Evolutionary conservation across 2,888 invertebrate genomes (phyloP), one percentile per base, ranked within the genome.

Genomic region (Tanytarsus gracilentus): DNA sequence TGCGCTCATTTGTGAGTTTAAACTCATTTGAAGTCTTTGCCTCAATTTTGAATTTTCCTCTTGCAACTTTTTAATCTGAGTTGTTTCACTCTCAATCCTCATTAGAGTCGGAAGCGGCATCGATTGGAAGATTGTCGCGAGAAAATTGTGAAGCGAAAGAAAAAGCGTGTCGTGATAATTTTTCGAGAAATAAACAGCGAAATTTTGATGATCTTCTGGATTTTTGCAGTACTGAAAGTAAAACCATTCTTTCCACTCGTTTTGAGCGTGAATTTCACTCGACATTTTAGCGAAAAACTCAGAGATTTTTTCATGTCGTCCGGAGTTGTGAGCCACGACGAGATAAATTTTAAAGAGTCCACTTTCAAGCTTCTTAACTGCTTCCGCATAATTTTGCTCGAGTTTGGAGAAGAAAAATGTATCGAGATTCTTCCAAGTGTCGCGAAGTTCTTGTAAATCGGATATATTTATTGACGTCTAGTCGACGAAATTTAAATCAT

Each of bases 241-340:
- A 75, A 95, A 97, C 97, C 97, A 97, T 66, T 97, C 97, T 69
- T 87, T 91, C 93, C 96, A 97, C 71, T 97, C 97, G 62, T 79
- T 78, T 70, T 92, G 92, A 52, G 84, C 85, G 70, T 94, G 93
- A 49, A 97, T 73, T 66, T 95, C 93, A 14, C 85, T 79, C 4
- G 91, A 82, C 82, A 95, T 81, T 75, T 87, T 91, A 8, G 82
- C 79, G 69, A 96, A 88, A 75, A 97, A 96, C 64, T 97, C 96
- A 18, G 82, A 78, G 59, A 95, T 83, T 73, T 88, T 89, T 33
- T 97, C 97, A 59, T 81, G 79, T 65, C 87, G 86, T 65, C 85
- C 88, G 63, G 86, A 89, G 23, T 85, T 81, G 26, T 81, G 81
- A 21, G 94, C 93, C 68, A 88, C 90, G 11, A 96, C 86, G 62